Evolutionary conservation across 2,797 vertebrate genomes (phyloP), one percentile per base, ranked within the genome.

Genomic region (Catostomus latipinnis): DNA sequence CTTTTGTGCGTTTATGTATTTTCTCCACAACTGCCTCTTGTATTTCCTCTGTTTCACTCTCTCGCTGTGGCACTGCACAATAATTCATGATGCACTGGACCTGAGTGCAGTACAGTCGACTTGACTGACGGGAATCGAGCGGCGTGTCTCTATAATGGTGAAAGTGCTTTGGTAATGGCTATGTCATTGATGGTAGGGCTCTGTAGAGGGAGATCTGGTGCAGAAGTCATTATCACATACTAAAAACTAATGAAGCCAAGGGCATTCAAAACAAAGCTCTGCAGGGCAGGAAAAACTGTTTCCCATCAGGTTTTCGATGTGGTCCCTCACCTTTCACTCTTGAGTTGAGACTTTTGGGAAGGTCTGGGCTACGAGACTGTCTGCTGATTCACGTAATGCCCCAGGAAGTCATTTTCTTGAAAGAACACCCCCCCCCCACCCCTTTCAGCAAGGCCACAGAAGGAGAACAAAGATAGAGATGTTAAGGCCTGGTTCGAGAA

Each of bases 81-180:
- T 95, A 95, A 95, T 94, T 95, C 95, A 96, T 94, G 93, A 95
- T 94, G 91, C 92, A 95, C 94, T 92, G 88, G 89, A 94, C 92
- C 92, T 87, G 88, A 91, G 88, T 87, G 89, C 87, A 90, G 90
- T 89, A 84, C 80, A 86, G 88, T 82, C 91, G 58, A 80, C 91
- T 89, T 92, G 92, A 94, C 92, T 92, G 91, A 89, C 90, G 65
- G 69, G 77, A 81, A 83, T 80, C 8, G 52, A 80, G 46, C 16
- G 50, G 60, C 61, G 46, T 71, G 52, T 72, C 77, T 53, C 79
- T 67, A 53, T 80, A 80, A 86, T 74, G 72, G 14, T 66, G 13
- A 82, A 76, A 81, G 75, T 80, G 67, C 68, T 69, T 74, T 43
- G 12, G 68, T 81, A 67, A 4, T 77, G 45, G 63, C 77, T 66